Percentiles rank a stretch among this genome's conserved stretches.
Evolutionary conservation across 2,888 invertebrate species (phyloP).

Genomic region (Dynastes tityus): DNA sequence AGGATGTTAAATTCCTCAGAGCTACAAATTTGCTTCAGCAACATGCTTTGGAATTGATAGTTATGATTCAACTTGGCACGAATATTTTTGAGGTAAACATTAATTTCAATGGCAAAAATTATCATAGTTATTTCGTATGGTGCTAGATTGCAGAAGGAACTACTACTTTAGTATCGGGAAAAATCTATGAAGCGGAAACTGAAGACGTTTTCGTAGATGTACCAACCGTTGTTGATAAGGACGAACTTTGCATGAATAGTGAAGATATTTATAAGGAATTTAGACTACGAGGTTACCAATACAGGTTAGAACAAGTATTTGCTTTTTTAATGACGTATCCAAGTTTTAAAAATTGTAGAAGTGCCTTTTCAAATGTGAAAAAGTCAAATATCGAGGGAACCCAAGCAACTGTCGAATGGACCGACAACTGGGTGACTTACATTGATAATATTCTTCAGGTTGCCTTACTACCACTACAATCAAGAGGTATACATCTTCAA

Average conservation of each 20-base stretch:
- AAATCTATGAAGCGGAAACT: slow-evolving; percentile 16
- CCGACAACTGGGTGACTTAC: slow-evolving; percentile 89
- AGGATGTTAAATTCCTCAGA: slow-evolving; percentile 72
- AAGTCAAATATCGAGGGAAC: slow-evolving; percentile 54
- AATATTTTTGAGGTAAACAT: slow-evolving; percentile 63
- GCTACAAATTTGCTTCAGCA: slow-evolving; percentile 69
- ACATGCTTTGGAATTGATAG: slow-evolving; percentile 59
- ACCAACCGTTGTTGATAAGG: neutral
- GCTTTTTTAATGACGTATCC: neutral
- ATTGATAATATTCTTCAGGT: slow-evolving; percentile 91
- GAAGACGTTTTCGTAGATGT: neutral
- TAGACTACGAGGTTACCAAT: slow-evolving; percentile 78
- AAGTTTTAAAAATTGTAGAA: too few relatives aligned
- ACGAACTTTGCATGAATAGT: slow-evolving; percentile 36
- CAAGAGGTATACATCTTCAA: slow-evolving; percentile 81
- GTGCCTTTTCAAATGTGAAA: too few relatives aligned
- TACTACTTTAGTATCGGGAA: slow-evolving; percentile 46
- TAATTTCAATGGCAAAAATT: too few relatives aligned
- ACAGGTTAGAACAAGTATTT: slow-evolving; percentile 51
- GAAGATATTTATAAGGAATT: slow-evolving; percentile 80
- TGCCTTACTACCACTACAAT: slow-evolving; percentile 79
- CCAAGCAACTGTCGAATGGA: slow-evolving; percentile 77
- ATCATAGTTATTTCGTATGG: too few relatives aligned
- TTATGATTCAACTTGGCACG: slow-evolving; percentile 61
- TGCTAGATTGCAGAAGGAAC: slow-evolving; percentile 48